Evolutionary conservation across 2,888 invertebrate species (phyloP).

Genomic region (Ennomos quercinarius): DNA sequence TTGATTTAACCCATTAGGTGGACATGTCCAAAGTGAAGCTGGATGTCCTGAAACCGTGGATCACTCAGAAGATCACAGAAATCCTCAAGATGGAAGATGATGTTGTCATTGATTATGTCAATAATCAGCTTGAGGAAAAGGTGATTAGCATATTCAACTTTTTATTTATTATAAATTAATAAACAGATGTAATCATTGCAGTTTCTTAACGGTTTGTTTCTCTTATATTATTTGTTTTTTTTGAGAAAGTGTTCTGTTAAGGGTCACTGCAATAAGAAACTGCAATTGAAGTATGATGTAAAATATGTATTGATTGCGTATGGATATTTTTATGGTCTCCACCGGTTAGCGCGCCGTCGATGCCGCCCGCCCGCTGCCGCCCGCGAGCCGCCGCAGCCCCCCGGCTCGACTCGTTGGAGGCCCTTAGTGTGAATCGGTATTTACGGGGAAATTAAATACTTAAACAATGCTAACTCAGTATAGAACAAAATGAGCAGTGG

Average conservation of each 20-base stretch:
- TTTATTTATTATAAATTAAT: slow-evolving; percentile 53
- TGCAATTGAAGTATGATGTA: slow-evolving; percentile 78
- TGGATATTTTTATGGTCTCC: slow-evolving; percentile 85
- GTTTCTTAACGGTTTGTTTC: slow-evolving; percentile 65
- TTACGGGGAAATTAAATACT: slow-evolving; percentile 84
- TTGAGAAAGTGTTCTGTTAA: slow-evolving; percentile 28
- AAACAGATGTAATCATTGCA: slow-evolving; percentile 82
- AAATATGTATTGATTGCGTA: slow-evolving; percentile 85
- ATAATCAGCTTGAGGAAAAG: slow-evolving; percentile 98
- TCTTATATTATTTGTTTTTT: slow-evolving; percentile 19
- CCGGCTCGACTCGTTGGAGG: slow-evolving; percentile 79
- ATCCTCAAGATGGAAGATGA: slow-evolving; percentile 99
- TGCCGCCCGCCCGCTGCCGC: slow-evolving; percentile 71
- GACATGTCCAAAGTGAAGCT: slow-evolving; percentile 99
- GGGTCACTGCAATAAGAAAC: slow-evolving; percentile 66
- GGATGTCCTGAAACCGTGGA: slow-evolving; percentile 99
- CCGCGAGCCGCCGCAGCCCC: slow-evolving; percentile 68
- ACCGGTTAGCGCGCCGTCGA: slow-evolving; percentile 82
- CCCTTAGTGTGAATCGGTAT: slow-evolving; percentile 84
- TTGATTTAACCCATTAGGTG: slow-evolving; percentile 82
- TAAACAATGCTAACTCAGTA: slow-evolving; percentile 75
- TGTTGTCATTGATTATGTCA: slow-evolving; percentile 99
- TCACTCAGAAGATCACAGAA: slow-evolving; percentile 97
- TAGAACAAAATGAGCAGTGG: slow-evolving; percentile 64
- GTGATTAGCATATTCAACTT: slow-evolving; percentile 78